Conservation (phyloP, 2,797 vertebrate species). For the Leucoraja ocellata region DNA sequence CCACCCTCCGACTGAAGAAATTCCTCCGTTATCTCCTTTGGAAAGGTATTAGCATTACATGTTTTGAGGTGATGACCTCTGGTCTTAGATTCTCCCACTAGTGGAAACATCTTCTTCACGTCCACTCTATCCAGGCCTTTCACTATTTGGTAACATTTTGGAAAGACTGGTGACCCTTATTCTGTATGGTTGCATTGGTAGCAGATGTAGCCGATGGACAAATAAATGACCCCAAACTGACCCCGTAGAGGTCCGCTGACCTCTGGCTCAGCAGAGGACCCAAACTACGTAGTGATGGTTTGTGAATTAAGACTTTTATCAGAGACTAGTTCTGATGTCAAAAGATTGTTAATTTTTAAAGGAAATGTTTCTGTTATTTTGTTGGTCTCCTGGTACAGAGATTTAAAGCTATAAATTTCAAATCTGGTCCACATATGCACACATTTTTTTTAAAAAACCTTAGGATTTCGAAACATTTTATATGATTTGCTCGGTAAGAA, state of each 20-base stretch:
- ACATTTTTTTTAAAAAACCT: neutral
- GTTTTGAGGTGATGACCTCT: too few species aligned
- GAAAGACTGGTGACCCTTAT: neutral
- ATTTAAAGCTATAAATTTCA: neutral
- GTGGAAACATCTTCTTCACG: too few species aligned
- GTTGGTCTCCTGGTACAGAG: neutral
- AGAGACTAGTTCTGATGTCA: neutral
- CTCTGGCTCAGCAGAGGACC: neutral
- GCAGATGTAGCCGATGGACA: neutral
- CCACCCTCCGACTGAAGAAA: too few species aligned
- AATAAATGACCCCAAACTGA: neutral
- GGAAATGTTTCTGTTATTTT: neutral
- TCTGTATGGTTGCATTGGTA: neutral
- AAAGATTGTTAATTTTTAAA: neutral
- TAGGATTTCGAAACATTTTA: slow-evolving; percentile 28
- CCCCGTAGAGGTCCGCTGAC: neutral
- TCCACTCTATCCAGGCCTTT: too few species aligned
- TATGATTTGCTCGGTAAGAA: slow-evolving; percentile 14
- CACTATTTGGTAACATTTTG: neutral
- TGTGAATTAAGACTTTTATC: neutral
- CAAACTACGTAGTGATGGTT: neutral
- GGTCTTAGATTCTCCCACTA: too few species aligned
- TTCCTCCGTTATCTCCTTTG: too few species aligned
- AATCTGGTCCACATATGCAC: slow-evolving; percentile 30
- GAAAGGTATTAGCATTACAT: too few species aligned